These are phyloP conservation scores for Kryphioiulus occultus DNA, from an alignment of 2,888 invertebrate genomes.

Conservation along the genomic window DNA sequence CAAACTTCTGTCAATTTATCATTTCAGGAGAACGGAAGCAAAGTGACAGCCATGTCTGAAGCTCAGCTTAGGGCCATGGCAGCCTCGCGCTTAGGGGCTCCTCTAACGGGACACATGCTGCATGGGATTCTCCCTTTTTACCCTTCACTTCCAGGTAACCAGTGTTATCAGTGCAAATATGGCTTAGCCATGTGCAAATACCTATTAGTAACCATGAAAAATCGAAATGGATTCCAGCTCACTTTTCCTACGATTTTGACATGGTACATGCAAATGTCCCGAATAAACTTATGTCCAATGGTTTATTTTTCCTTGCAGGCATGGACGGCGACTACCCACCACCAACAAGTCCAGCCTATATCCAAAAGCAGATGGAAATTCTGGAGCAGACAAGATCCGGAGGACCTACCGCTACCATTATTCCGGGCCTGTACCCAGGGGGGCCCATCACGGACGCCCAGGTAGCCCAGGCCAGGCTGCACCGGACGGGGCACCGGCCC, in stretches of 20 bases:
- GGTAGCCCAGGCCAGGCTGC: slow-evolving; percentile 72
- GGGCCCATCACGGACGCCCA: slow-evolving; percentile 55
- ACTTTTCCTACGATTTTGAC: too few relatives aligned
- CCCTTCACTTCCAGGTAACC: slow-evolving; percentile 69
- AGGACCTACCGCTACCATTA: slow-evolving; percentile 58
- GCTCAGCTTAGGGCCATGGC: slow-evolving; percentile 79
- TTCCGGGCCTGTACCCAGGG: slow-evolving; percentile 61
- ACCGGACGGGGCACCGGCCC: slow-evolving; percentile 74
- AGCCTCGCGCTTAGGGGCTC: slow-evolving; percentile 73
- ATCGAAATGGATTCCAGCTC: too few relatives aligned
- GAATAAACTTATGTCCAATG: neutral
- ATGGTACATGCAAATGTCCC: neutral
- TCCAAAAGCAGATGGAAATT: slow-evolving; percentile 68
- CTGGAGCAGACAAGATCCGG: slow-evolving; percentile 64
- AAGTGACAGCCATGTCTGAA: slow-evolving; percentile 74
- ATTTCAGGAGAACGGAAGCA: slow-evolving; percentile 64
- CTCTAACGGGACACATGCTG: slow-evolving; percentile 72
- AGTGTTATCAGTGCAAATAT: neutral
- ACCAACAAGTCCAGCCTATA: slow-evolving; percentile 64
- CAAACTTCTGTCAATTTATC: slow-evolving; percentile 46
- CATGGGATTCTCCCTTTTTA: slow-evolving; percentile 76
- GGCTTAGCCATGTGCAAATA: too few relatives aligned
- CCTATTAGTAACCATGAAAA: too few relatives aligned
- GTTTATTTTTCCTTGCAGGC: slow-evolving; percentile 58
- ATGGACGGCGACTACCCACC: slow-evolving; percentile 65